phyloP scores from a whole-genome alignment of 2,113 vertebrate species.

The Varanus salvator region DNA sequence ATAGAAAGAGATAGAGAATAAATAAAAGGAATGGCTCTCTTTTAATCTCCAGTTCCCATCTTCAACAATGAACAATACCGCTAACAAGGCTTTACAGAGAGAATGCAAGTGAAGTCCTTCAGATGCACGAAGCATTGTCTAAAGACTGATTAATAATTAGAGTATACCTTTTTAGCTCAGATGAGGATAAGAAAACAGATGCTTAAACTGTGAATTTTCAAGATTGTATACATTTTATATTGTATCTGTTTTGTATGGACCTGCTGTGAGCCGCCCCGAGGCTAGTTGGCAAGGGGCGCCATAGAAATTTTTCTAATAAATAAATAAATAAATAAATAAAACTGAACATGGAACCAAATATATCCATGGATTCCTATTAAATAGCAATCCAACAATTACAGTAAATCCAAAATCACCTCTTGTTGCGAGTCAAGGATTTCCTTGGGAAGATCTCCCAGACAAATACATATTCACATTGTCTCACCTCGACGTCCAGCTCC shows the following conservation, averaged over 20 bases:
- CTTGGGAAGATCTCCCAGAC: too few species aligned
- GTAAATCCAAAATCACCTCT: not conserved
- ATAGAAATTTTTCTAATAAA: too few species aligned
- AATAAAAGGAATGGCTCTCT: too few species aligned
- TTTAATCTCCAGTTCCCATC: too few species aligned
- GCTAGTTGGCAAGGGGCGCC: too few species aligned
- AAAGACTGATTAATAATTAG: not conserved
- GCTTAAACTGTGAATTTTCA: not conserved
- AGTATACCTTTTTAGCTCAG: not conserved
- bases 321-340: too few species aligned
- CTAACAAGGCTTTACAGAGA: too few species aligned
- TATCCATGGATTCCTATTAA: not conserved
- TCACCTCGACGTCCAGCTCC: constrained; percentile 88
- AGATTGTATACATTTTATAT: too few species aligned
- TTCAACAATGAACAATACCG: too few species aligned
- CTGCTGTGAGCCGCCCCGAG: too few species aligned
- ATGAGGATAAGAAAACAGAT: not conserved
- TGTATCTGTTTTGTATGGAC: too few species aligned
- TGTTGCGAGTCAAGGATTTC: not conserved
- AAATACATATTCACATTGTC: not conserved
- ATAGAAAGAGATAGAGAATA: too few species aligned
- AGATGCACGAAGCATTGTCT: not conserved
- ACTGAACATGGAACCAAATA: not conserved
- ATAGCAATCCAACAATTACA: not conserved
- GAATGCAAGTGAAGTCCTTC: not conserved